Conservation (phyloP, 2,888 invertebrate genomes). For the Macropis europaea region DNA sequence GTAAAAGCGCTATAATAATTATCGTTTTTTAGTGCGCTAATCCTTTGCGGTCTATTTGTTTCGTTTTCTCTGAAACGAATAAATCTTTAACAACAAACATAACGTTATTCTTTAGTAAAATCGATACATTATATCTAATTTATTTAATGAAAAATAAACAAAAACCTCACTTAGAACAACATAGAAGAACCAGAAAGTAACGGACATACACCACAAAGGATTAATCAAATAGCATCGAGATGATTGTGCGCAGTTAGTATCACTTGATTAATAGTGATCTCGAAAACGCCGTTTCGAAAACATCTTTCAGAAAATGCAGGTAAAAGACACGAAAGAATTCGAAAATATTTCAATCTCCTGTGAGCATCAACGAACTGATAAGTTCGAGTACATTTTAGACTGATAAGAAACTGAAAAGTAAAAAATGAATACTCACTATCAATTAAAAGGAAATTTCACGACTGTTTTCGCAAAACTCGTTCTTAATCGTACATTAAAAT, state of each 20-base stretch:
- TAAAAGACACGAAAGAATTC: neutral
- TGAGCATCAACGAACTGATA: neutral
- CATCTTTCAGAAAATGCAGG: neutral
- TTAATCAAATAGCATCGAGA: conserved; percentile 18
- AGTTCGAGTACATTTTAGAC: neutral
- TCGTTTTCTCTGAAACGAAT: neutral
- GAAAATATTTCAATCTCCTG: neutral
- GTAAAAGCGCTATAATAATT: conserved; percentile 35
- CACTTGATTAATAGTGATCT: conserved; percentile 10
- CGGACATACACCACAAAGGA: conserved; percentile 35
- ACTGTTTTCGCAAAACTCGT: conserved; percentile 5
- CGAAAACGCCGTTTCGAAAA: conserved; percentile 3
- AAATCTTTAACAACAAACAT: neutral
- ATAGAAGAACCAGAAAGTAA: conserved; percentile 1
- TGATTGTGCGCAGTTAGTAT: conserved; percentile 42
- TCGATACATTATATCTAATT: neutral
- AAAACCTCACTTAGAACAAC: neutral
- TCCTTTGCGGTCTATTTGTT: conserved; percentile 29
- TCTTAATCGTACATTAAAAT: conserved; percentile 14
- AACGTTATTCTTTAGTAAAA: neutral
- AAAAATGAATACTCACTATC: neutral
- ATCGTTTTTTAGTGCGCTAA: conserved; percentile 17
- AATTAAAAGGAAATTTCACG: conserved; percentile 1
- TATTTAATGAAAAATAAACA: neutral
- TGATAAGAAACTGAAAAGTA: conserved; percentile 8